Base-by-base conservation (phyloP, 2,113 vertebrate genomes). In the Edolisoma coerulescens region DNA sequence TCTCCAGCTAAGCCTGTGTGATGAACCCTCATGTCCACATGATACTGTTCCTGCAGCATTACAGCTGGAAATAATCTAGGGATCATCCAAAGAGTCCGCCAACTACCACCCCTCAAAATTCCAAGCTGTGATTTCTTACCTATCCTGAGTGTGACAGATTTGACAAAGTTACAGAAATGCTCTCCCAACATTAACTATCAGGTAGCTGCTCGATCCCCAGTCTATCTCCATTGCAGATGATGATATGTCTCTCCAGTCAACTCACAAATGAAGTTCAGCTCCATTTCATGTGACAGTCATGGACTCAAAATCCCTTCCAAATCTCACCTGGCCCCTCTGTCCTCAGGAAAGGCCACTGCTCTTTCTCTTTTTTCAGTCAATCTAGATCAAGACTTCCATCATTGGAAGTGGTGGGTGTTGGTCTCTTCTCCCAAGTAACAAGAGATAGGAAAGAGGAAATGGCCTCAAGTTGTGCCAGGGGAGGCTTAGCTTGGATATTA, bases 131-230 rank as follows among this genome's bases (percentile, higher is more conserved):
- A 71, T 41, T 71, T 74, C 22, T 85, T 14, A 63, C 52, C 35
- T 37, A n/a, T 20, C 26, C 28, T 3, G 7, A 70, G 10, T 6
- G 4, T 64, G 69, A 22, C 2, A 42, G 47, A 50, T 60, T 33
- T 50, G 39, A 52, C 14, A 73, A 35, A 85, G 21, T 11, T 50
- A 44, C 61, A 91, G 71, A 76, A 80, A 69, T 9, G 16, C 49
- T 80, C 37, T 84, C 50, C 41, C 60, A 84, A 3, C 27, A 11
- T 56, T 33, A 89, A 35, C 71, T 35, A 42, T 8, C 18, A 26
- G 1, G 2, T 8, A 54, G 35, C 63, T 69, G 24, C 41, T 83
- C 0, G 0, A 57, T 35, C 10, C 33, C 16, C 5, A 5, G 39
- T 10, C 60, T 49, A 2, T 50, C 59, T 73, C 21, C 20, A 18